Conservation (phyloP, 2,888 invertebrate genomes). For the Machimus rusticus region DNA sequence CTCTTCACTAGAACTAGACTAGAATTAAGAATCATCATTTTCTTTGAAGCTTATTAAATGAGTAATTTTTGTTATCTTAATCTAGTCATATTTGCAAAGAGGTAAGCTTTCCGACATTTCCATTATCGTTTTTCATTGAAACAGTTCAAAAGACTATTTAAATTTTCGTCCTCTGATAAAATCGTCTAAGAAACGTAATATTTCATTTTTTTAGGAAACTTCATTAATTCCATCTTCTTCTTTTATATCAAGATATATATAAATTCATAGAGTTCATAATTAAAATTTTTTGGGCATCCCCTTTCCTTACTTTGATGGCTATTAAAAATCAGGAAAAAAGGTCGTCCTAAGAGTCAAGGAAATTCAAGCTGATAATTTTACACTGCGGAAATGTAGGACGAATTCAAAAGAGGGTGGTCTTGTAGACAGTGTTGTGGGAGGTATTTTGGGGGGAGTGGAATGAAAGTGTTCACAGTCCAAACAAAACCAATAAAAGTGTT, state of each 20-base stretch:
- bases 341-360: background rate
- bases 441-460: background rate
- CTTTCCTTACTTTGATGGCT: background rate
- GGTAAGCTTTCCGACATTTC: background rate
- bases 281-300: background rate
- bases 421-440: background rate
- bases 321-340: background rate
- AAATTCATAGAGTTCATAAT: background rate
- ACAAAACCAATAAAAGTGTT: background rate
- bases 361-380: background rate
- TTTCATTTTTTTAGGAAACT: background rate
- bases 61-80: too few relatives aligned
- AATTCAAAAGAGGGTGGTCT: background rate
- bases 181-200: background rate
- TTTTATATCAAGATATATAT: background rate
- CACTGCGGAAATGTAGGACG: background rate
- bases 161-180: background rate
- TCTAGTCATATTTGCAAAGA: background rate
- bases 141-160: background rate
- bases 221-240: background rate
- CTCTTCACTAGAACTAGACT: too few relatives aligned
- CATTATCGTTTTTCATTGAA: background rate
- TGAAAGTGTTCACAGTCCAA: background rate
- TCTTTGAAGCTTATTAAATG: too few relatives aligned
- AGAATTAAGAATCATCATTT: too few relatives aligned